These are phyloP conservation scores for Protobothrops flavoviridis DNA, from an alignment of 2,113 vertebrate genomes.

Conservation along the genomic window DNA sequence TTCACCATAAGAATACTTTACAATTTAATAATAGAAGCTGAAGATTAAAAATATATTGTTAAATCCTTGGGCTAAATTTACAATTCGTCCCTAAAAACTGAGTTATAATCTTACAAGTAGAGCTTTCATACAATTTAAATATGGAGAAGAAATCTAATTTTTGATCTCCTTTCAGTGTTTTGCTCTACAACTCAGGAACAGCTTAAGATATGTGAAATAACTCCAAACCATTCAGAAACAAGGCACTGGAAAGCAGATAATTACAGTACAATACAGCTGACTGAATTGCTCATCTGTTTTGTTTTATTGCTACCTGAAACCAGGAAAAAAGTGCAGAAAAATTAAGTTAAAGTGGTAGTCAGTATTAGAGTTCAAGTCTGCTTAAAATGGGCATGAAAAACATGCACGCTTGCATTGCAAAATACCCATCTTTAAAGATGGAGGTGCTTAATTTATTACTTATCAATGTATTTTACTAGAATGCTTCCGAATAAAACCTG, in stretches of 20 bases:
- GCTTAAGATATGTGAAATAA: neutral
- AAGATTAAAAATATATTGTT: neutral
- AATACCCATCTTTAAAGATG: neutral
- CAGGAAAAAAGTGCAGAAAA: neutral
- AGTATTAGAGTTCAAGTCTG: neutral
- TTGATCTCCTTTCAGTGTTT: neutral
- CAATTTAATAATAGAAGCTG: neutral
- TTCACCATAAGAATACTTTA: neutral
- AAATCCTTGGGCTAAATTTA: constrained; percentile 15
- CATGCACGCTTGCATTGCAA: neutral
- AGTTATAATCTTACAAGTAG: neutral
- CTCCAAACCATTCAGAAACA: neutral
- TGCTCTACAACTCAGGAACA: neutral
- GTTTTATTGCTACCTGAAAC: neutral
- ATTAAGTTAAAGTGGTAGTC: neutral
- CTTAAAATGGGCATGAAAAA: neutral
- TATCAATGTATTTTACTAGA: neutral
- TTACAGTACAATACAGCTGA: neutral
- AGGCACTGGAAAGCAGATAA: neutral
- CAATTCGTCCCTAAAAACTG: neutral
- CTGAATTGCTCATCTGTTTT: neutral
- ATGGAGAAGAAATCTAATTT: neutral
- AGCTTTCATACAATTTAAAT: neutral
- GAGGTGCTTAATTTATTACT: neutral
- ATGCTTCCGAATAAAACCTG: neutral